Percentiles rank a stretch among this genome's conserved stretches.
phyloP scores from a whole-genome alignment of 2,797 vertebrate genomes.

The Neosilurus hyrtlii region DNA sequence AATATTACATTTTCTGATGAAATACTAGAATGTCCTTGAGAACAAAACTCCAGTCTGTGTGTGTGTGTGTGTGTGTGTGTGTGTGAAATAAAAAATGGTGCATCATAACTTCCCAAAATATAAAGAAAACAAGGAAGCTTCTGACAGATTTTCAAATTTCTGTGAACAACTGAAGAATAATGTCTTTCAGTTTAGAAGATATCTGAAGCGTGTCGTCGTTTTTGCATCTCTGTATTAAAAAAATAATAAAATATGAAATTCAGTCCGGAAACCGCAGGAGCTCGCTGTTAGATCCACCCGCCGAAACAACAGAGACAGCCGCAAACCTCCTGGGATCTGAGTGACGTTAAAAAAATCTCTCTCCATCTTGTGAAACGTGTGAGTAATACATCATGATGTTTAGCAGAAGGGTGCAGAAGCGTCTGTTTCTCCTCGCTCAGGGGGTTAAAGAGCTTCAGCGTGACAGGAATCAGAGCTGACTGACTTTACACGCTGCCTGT shows the following conservation, averaged over 20 bases:
- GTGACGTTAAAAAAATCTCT: constrained; percentile 18
- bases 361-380: constrained; percentile 30
- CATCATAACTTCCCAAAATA: not conserved
- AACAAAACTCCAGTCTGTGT: not conserved
- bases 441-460: constrained; percentile 47
- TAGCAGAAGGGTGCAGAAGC: constrained; percentile 36
- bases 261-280: not conserved
- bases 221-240: not conserved
- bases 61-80: too few relatives aligned
- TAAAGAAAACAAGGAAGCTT: not conserved
- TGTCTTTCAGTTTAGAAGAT: not conserved
- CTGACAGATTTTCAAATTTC: not conserved
- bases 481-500: not conserved
- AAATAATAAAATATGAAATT: not conserved
- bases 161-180: not conserved
- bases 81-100: not conserved
- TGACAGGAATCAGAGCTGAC: constrained; percentile 58
- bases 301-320: constrained; percentile 39
- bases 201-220: not conserved
- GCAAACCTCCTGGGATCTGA: constrained; percentile 41
- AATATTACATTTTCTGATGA: not conserved
- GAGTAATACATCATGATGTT: constrained; percentile 54
- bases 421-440: constrained; percentile 27
- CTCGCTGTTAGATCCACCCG: constrained; percentile 8
- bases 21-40: not conserved